Conservation (phyloP, 1,140 invertebrate species). For the Hycleus phaleratus region DNA sequence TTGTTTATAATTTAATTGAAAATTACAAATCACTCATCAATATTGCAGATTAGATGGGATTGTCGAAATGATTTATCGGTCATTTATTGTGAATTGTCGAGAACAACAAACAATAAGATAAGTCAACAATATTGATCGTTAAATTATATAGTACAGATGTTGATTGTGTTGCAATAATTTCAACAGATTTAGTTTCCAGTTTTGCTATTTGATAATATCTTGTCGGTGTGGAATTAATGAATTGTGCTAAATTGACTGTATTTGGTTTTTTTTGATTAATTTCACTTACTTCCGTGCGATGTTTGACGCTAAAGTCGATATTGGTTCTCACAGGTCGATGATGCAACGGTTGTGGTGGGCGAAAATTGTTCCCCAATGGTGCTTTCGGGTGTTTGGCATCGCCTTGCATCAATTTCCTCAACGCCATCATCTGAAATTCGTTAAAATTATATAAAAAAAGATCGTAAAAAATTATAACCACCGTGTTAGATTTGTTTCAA, state of each 20-base stretch:
- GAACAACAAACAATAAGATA: conserved; percentile 6
- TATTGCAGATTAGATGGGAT: conserved; percentile 8
- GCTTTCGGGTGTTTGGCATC: conserved; percentile 77
- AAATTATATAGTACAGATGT: no score
- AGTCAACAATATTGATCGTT: conserved; percentile 2
- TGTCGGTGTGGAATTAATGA: no score
- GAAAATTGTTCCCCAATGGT: conserved; percentile 86
- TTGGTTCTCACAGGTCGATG: conserved; percentile 89
- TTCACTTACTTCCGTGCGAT: conserved; percentile 50
- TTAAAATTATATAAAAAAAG: conserved; percentile 8
- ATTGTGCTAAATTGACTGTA: no score
- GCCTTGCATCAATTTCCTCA: conserved; percentile 81
- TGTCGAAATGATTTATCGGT: conserved; percentile 12
- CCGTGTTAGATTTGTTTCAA: background rate
- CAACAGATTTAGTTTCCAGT: no score
- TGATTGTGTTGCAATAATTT: no score
- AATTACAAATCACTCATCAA: conserved; percentile 8
- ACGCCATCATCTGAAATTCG: conserved; percentile 62
- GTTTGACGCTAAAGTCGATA: conserved; percentile 82
- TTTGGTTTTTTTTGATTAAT: no score
- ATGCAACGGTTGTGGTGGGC: conserved; percentile 81
- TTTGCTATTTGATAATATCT: no score
- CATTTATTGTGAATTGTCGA: conserved; percentile 12
- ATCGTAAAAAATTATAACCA: background rate
- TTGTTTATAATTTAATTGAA: conserved; percentile 10